Percentiles rank a stretch among this genome's conserved stretches.
phyloP scores from a whole-genome alignment of 2,797 vertebrate species.

The Chiloscyllium punctatum region DNA sequence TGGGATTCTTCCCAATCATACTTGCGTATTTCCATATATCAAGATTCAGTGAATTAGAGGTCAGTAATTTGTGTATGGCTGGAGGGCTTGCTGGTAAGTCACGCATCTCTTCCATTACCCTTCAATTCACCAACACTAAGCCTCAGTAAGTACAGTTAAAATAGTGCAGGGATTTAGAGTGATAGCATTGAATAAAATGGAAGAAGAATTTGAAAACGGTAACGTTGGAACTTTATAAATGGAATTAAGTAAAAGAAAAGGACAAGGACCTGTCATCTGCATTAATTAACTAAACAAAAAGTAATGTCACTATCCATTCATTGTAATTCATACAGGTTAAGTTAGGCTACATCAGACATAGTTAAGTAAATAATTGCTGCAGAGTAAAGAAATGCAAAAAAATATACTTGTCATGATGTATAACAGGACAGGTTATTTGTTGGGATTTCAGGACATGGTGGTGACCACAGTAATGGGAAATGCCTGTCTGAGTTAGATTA shows the following conservation, averaged over 20 bases:
- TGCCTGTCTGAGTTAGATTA: background rate
- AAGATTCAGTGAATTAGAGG: background rate
- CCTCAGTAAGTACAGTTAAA: background rate
- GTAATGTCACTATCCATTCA: background rate
- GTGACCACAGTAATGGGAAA: background rate
- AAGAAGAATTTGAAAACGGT: background rate
- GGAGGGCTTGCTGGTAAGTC: background rate
- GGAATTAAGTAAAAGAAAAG: slow-evolving; percentile 20
- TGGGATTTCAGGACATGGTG: too few relatives aligned
- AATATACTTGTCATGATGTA: background rate
- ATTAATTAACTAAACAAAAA: slow-evolving; percentile 1
- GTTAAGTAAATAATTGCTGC: background rate
- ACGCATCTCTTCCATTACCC: background rate
- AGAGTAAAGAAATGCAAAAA: background rate
- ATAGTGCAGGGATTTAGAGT: background rate
- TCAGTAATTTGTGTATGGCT: background rate
- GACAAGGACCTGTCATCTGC: background rate
- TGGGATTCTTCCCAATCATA: background rate
- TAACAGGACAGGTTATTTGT: background rate
- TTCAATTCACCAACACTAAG: background rate
- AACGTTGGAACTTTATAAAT: background rate
- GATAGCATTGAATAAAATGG: background rate
- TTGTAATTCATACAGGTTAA: background rate
- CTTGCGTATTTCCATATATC: background rate
- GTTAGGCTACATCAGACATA: background rate